Percentiles rank a stretch among this genome's conserved stretches.
These are phyloP conservation scores for Glomeris marginata DNA, from an alignment of 2,888 invertebrate species.

Conservation along the genomic window DNA sequence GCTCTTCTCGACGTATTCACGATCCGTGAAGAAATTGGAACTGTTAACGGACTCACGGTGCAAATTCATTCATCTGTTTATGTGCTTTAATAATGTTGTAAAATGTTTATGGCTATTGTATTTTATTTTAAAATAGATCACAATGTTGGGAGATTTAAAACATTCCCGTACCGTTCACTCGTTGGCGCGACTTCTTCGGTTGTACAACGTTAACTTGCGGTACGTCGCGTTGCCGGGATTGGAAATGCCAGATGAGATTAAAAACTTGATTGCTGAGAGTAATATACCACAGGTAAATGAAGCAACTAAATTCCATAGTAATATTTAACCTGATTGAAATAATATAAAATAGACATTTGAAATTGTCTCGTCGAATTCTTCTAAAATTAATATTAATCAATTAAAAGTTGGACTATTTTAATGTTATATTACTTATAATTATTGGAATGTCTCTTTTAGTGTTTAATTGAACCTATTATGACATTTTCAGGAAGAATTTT, in stretches of 20 bases:
- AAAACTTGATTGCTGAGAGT: slow-evolving; percentile 57
- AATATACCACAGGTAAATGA: slow-evolving; percentile 55
- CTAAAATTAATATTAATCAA: too few relatives aligned
- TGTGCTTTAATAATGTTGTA: neutral
- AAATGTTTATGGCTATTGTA: slow-evolving; percentile 3
- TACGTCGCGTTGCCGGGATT: slow-evolving; percentile 80
- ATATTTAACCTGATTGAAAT: too few relatives aligned
- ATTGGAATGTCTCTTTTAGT: too few relatives aligned
- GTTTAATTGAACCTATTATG: too few relatives aligned
- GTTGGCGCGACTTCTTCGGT: slow-evolving; percentile 74
- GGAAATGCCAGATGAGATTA: slow-evolving; percentile 79
- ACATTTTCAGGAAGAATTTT: slow-evolving; percentile 25
- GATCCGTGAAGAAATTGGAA: slow-evolving; percentile 96
- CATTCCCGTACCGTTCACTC: slow-evolving; percentile 98
- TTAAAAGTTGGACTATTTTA: too few relatives aligned
- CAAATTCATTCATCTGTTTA: too few relatives aligned
- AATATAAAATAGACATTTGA: too few relatives aligned
- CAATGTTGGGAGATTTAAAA: slow-evolving; percentile 95
- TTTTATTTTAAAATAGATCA: slow-evolving; percentile 42
- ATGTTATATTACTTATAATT: too few relatives aligned
- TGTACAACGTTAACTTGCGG: slow-evolving; percentile 82
- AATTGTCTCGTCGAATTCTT: too few relatives aligned
- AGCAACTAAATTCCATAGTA: too few relatives aligned
- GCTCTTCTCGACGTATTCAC: slow-evolving; percentile 95
- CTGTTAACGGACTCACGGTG: slow-evolving; percentile 85